phyloP scores from a whole-genome alignment of 1,140 invertebrate genomes.

The Octopus sinensis region DNA sequence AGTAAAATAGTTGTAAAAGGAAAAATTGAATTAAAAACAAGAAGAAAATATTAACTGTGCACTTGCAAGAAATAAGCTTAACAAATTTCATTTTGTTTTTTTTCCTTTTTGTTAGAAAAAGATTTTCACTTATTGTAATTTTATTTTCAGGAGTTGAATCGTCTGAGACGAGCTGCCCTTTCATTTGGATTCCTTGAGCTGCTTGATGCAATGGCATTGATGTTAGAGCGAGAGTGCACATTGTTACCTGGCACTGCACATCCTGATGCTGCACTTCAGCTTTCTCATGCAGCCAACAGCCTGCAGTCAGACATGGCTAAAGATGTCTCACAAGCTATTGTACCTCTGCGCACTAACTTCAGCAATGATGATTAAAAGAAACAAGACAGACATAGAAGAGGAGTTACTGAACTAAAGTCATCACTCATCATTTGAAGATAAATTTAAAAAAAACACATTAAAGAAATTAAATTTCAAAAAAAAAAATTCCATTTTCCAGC shows the following conservation, averaged over 20 bases:
- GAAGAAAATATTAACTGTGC: neutral
- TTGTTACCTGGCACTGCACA: conserved; percentile 74
- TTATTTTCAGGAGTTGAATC: conserved; percentile 77
- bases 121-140: conserved; percentile 4
- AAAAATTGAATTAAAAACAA: too few relatives aligned
- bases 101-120: neutral
- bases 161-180: conserved; percentile 81
- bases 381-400: too few relatives aligned
- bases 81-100: neutral
- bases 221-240: conserved; percentile 86
- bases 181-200: conserved; percentile 76
- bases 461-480: too few relatives aligned
- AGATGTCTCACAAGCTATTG: conserved; percentile 67
- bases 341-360: conserved; percentile 68
- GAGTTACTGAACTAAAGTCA: too few relatives aligned
- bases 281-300: conserved; percentile 80
- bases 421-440: too few relatives aligned
- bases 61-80: neutral
- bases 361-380: conserved; percentile 39
- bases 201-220: conserved; percentile 61
- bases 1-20: too few relatives aligned
- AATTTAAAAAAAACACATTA: too few relatives aligned
- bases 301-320: conserved; percentile 62
- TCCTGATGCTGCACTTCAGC: conserved; percentile 83
- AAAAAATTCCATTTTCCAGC: too few relatives aligned